Evolutionary conservation across 2,113 vertebrate genomes (phyloP), one percentile per base, ranked within the genome.

Genomic region (Okapia johnstoni): DNA sequence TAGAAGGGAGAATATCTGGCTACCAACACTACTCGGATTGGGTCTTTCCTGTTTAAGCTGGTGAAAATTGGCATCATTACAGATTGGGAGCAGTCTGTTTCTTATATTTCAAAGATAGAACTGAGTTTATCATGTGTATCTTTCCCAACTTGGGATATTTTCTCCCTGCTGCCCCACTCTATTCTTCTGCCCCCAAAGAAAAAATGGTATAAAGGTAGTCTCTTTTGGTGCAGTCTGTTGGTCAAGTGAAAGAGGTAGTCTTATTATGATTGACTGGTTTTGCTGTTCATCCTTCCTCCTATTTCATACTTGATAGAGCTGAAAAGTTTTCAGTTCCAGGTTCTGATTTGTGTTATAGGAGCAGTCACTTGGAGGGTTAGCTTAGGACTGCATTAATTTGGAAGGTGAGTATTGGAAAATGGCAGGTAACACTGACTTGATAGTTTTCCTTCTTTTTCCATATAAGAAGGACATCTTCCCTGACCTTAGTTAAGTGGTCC

Each of bases 241-340:
- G 89, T 81, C 40, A 26, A 80, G 93, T 85, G 91, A 48, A 88
- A 77, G 63, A 93, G 84, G 61, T 97, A 89, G 84, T 97, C 61
- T 97, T 95, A 85, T 83, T 61, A 92, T 94, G 43, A 36, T 57
- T 96, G 85, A 73, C 89, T 66, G 10, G 30, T 43, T 90, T 96
- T 96, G 43, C 66, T 58, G 8, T 97, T 96, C 87, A 80, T 94
- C 83, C 33, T 52, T 81, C 60, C 66, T 98, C 58, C 84, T 57
- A 88, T 96, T 96, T 97, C 80, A 87, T 97, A 85, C 94, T 97
- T 96, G 79, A 88, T 80, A 96, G 98, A 97, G 95, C 81, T 93
- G 95, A 91, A 93, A 97, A 63, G 96, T 95, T 16, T 95, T 93
- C 6, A 2, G 13, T 94, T 97, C 46, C 63, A 96, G n/a, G 87